Conservation (phyloP, 1,140 invertebrate species). For the Diabrotica undecimpunctata region DNA sequence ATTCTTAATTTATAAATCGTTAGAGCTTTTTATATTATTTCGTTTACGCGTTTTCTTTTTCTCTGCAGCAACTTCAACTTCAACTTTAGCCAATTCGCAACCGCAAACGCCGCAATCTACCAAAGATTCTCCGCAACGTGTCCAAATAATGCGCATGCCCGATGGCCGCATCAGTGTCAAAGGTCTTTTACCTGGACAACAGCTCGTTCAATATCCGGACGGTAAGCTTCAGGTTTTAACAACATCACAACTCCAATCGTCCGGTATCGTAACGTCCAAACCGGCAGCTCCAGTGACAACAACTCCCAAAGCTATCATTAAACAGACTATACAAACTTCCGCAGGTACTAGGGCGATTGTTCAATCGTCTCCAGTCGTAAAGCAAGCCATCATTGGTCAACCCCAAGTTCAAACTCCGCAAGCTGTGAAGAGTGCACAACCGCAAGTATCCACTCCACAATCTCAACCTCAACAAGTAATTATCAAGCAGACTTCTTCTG, state of each 20-base stretch:
- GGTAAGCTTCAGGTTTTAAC: slow-evolving; percentile 87
- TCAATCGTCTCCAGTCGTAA: slow-evolving; percentile 32
- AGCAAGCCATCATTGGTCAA: slow-evolving; percentile 30
- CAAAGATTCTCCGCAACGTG: slow-evolving; percentile 62
- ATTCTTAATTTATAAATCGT: too few species aligned
- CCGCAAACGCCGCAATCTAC: slow-evolving; percentile 40
- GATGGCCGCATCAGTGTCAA: slow-evolving; percentile 90
- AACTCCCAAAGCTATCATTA: slow-evolving; percentile 40
- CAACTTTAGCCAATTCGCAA: slow-evolving; percentile 16
- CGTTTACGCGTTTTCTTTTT: slow-evolving; percentile 16
- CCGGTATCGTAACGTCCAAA: slow-evolving; percentile 15
- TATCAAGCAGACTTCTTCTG: slow-evolving; percentile 20
- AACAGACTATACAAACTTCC: slow-evolving; percentile 33
- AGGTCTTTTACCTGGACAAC: slow-evolving; percentile 89
- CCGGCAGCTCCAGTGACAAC: slow-evolving; percentile 37
- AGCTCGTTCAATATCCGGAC: slow-evolving; percentile 88
- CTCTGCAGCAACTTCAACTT: slow-evolving; percentile 38
- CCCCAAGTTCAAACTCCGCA: slow-evolving; percentile 21
- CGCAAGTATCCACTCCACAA: slow-evolving; percentile 18
- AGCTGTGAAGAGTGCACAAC: slow-evolving; percentile 16
- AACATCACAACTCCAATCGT: slow-evolving; percentile 48
- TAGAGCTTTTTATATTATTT: not conserved
- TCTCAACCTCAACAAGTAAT: slow-evolving; percentile 30
- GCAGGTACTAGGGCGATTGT: slow-evolving; percentile 40
- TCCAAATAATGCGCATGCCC: slow-evolving; percentile 85